Conservation (phyloP, 2,113 vertebrate species). For the Myrmecophaga tridactyla region DNA sequence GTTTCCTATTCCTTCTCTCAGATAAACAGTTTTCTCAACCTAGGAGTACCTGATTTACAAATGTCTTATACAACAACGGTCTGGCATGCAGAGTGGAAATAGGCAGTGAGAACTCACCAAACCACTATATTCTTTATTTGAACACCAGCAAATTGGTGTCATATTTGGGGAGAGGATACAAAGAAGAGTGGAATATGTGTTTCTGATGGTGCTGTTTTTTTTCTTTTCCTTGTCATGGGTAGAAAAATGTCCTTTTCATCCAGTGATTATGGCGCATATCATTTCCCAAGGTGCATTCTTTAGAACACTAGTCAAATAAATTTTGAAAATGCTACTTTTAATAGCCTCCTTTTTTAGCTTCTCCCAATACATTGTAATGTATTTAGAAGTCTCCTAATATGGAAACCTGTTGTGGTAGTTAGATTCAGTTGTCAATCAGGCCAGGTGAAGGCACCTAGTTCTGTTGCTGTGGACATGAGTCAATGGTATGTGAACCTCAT, state of each 20-base stretch:
- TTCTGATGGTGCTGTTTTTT: not conserved
- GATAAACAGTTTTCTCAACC: not conserved
- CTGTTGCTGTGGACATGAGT: no score
- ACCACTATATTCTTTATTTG: not conserved
- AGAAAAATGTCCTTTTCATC: not conserved
- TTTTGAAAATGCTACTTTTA: conserved; percentile 5
- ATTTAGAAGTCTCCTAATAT: not conserved
- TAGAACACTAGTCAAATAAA: not conserved
- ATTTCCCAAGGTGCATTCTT: not conserved
- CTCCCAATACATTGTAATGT: not conserved
- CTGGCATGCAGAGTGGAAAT: not conserved
- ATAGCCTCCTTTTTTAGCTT: not conserved
- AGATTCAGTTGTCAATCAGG: no score
- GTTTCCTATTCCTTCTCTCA: not conserved
- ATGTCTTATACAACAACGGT: not conserved
- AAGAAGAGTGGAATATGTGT: not conserved
- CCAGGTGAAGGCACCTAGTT: no score
- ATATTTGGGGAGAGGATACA: not conserved
- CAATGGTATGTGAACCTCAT: no score
- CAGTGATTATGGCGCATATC: not conserved
- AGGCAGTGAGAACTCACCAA: not conserved
- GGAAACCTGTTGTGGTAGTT: no score
- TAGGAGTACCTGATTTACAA: not conserved
- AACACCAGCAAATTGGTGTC: not conserved
- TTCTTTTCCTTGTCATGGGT: not conserved